Evolutionary conservation across 2,113 vertebrate species (phyloP), one percentile per base, ranked within the genome.

Genomic region (Hyla sarda): DNA sequence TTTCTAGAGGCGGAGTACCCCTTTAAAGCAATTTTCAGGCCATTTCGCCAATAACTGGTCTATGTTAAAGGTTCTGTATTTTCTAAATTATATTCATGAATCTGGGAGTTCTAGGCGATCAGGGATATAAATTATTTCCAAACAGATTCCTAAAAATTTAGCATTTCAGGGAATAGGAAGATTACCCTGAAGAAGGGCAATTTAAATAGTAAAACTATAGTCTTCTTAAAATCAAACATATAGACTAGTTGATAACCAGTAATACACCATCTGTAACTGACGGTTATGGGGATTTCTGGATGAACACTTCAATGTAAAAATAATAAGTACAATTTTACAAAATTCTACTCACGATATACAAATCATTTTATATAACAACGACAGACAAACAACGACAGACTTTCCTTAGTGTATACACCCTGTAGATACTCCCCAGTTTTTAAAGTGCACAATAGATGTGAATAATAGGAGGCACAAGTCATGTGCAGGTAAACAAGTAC

Each of bases 371-470:
- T 7, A 32, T 32, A 6, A 67, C 28, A 9, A 8, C 48, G n/a
- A n/a, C n/a, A n/a, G n/a, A n/a, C n/a, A n/a, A n/a, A n/a, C n/a
- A n/a, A n/a, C n/a, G n/a, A n/a, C n/a, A n/a, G n/a, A n/a, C n/a
- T n/a, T n/a, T n/a, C 34, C 78, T 62, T 45, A n/a, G 56, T 16
- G 32, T 28, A 47, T 32, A 62, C 78, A 65, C 78, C 78, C 78
- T 81, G 34, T 37, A 81, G 78, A 28, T 62, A 81, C 56, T 62
- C 78, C 78, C 56, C 56, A 47, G 56, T 45, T 65, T 28, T 58
- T 62, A 14, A 60, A 17, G 50, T 6, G 10, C 34, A 80, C 21
- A 80, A 80, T 60, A 80, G 34, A 37, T n/a, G n/a, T n/a, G n/a
- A n/a, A n/a, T n/a, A n/a, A n/a, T 7, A 45, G 34, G 50, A 79